These are phyloP conservation scores for Poeciliopsis occidentalis DNA, from an alignment of 2,113 vertebrate species.

Conservation along the genomic window DNA sequence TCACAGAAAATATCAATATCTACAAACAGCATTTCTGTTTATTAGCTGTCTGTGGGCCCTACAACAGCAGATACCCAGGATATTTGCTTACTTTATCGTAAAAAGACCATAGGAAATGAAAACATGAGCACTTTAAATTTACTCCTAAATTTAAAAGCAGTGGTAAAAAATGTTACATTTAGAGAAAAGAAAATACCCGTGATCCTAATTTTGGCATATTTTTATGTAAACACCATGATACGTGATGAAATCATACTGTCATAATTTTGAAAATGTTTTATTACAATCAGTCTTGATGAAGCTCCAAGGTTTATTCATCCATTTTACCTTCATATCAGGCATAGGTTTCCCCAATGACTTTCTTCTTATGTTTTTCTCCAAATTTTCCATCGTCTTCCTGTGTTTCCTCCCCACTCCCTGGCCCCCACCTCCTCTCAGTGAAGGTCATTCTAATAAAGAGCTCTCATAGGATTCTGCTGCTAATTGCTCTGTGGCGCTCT, in stretches of 20 bases:
- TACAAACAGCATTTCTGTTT: too few relatives aligned
- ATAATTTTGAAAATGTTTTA: not conserved
- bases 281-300: not conserved
- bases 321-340: slow-evolving; percentile 45
- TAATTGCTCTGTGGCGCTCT: slow-evolving; percentile 74
- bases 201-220: not conserved
- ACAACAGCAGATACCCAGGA: not conserved
- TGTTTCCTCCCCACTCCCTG: slow-evolving; percentile 1
- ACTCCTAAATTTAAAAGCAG: not conserved
- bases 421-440: slow-evolving; percentile 43
- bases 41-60: not conserved
- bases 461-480: slow-evolving; percentile 69
- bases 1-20: too few relatives aligned
- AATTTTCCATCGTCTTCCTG: slow-evolving; percentile 22
- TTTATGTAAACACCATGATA: not conserved
- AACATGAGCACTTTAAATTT: slow-evolving; percentile 1
- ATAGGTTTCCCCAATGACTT: slow-evolving; percentile 47
- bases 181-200: not conserved
- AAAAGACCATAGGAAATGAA: not conserved
- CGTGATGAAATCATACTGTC: not conserved
- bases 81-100: not conserved
- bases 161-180: not conserved
- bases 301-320: slow-evolving; percentile 35
- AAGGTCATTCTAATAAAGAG: slow-evolving; percentile 80
- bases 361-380: slow-evolving; percentile 46